A percentile compares a stretch with the other conserved stretches of the same genome.
phyloP scores from a whole-genome alignment of 2,797 vertebrate genomes.

The Cyprinodon diabolis region DNA sequence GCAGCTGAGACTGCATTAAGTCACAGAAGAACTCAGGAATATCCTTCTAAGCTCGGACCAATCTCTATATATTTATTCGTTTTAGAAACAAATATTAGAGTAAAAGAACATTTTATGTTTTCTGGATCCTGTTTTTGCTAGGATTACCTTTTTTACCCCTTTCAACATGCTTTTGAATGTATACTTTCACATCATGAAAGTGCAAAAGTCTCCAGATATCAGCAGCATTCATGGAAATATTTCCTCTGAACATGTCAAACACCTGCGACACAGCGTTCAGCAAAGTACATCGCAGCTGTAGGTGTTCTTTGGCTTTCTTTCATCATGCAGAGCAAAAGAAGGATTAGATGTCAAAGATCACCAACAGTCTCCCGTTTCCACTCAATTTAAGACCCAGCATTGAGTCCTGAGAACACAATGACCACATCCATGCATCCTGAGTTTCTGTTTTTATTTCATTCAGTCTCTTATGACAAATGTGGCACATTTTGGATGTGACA shows the following conservation, averaged over 20 bases:
- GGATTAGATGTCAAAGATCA: constrained; percentile 49
- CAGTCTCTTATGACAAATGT: constrained; percentile 19
- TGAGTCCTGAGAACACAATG: constrained; percentile 39
- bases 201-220: not conserved
- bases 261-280: not conserved
- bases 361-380: constrained; percentile 37
- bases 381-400: constrained; percentile 28
- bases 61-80: not conserved
- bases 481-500: constrained; percentile 9
- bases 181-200: not conserved
- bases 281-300: not conserved
- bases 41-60: constrained; percentile 4
- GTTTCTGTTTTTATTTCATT: constrained; percentile 44
- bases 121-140: too few relatives aligned
- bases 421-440: constrained; percentile 31
- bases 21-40: constrained; percentile 7
- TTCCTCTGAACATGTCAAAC: not conserved
- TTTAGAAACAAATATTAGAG: constrained; percentile 2
- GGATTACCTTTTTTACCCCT: not conserved
- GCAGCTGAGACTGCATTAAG: constrained; percentile 15
- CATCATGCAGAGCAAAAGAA: not conserved
- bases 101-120: not conserved
- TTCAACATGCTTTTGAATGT: not conserved
- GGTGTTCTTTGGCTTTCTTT: not conserved
- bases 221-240: not conserved